These are phyloP conservation scores for Micronycteris hirsuta DNA, from an alignment of 2,113 vertebrate species.

Conservation along the genomic window DNA sequence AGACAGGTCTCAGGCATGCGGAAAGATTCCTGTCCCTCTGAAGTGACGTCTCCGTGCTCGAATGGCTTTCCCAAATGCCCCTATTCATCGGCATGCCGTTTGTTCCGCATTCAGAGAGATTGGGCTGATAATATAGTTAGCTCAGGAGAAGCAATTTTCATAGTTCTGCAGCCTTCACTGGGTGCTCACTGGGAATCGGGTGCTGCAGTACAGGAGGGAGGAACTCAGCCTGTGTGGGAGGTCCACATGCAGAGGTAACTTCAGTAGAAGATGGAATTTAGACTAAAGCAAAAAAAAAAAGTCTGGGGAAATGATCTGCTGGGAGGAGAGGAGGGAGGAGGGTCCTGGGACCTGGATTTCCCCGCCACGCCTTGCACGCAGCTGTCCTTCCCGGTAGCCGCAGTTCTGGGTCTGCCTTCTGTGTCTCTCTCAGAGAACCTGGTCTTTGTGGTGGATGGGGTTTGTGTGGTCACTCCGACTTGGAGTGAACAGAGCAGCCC, in stretches of 20 bases:
- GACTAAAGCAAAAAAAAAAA: neutral
- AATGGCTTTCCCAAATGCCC: neutral
- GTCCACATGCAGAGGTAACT: neutral
- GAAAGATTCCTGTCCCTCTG: neutral
- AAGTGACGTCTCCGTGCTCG: neutral
- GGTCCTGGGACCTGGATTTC: neutral
- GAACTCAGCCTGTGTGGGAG: neutral
- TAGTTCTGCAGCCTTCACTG: neutral
- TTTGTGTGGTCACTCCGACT: neutral
- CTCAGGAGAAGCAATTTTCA: neutral
- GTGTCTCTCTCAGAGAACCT: neutral
- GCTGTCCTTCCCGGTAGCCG: neutral
- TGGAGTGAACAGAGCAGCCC: neutral
- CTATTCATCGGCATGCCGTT: neutral
- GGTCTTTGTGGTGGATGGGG: neutral
- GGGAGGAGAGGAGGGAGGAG: neutral
- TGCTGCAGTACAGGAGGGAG: neutral
- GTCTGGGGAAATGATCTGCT: neutral
- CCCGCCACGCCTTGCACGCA: rapidly evolving
- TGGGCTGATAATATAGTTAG: neutral
- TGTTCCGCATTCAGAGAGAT: neutral
- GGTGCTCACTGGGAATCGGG: neutral
- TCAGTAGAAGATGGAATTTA: neutral
- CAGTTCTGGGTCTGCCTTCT: neutral
- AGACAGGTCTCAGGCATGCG: neutral